Evolutionary conservation across 2,797 vertebrate genomes (phyloP).

Genomic region (Lithobates pipiens): DNA sequence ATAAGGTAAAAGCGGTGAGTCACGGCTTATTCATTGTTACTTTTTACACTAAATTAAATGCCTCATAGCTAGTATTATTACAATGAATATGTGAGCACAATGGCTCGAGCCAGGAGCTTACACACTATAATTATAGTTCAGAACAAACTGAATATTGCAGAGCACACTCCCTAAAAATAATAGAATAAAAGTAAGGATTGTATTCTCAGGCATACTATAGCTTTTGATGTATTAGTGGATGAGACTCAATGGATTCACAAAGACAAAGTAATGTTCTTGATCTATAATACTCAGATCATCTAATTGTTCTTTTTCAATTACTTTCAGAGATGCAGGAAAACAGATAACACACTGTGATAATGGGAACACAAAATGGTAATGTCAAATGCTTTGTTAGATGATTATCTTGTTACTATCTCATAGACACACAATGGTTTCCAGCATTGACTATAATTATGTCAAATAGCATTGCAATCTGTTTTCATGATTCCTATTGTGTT

Average conservation of each 20-base stretch:
- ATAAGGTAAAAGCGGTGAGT: not conserved
- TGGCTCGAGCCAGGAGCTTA: not conserved
- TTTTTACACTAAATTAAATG: not conserved
- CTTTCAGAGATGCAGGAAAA: slow-evolving; percentile 28
- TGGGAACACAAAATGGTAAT: slow-evolving; percentile 26
- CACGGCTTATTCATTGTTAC: not conserved
- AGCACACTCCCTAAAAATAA: not conserved
- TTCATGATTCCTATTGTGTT: not conserved
- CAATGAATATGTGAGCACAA: slow-evolving; percentile 24
- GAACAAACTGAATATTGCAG: slow-evolving; percentile 21
- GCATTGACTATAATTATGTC: slow-evolving; percentile 7
- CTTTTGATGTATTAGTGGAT: slow-evolving; percentile 9
- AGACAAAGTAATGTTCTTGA: not conserved
- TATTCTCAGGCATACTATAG: not conserved
- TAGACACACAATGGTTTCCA: slow-evolving; percentile 5
- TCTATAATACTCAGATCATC: not conserved
- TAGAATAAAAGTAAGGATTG: not conserved
- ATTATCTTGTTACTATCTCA: slow-evolving; percentile 30
- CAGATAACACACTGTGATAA: slow-evolving; percentile 39
- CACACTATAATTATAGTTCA: slow-evolving; percentile 34
- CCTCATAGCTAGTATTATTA: slow-evolving; percentile 11
- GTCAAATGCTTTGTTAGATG: slow-evolving; percentile 15
- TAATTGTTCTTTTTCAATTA: slow-evolving; percentile 25
- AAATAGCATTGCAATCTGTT: slow-evolving; percentile 9
- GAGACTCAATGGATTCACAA: slow-evolving; percentile 16